Evolutionary conservation across 2,113 vertebrate genomes (phyloP).

Genomic region (Hemiprocne comata): DNA sequence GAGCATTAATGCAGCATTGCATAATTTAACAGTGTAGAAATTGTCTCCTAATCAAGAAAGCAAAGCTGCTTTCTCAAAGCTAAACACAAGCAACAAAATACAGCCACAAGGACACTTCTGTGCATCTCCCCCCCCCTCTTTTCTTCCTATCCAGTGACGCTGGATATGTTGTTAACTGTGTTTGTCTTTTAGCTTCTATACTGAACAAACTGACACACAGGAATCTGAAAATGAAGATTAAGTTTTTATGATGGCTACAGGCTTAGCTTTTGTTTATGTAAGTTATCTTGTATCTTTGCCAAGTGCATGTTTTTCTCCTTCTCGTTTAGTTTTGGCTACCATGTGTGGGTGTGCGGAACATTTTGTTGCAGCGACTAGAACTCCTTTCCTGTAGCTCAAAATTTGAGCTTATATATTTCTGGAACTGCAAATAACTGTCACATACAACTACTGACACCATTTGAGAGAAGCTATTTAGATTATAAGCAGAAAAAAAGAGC

Average conservation of each 20-base stretch:
- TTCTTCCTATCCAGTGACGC: neutral
- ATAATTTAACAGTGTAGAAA: neutral
- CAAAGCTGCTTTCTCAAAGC: neutral
- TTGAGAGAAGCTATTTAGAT: neutral
- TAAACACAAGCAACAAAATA: neutral
- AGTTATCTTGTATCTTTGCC: neutral
- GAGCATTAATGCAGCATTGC: neutral
- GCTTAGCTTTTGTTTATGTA: neutral
- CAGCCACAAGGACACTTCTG: neutral
- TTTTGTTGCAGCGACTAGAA: neutral
- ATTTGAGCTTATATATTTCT: neutral
- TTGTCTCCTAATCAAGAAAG: neutral
- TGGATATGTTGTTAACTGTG: neutral
- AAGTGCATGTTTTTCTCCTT: neutral
- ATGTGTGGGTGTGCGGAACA: neutral
- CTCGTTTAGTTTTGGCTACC: slow-evolving; percentile 23
- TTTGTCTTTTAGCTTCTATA: neutral
- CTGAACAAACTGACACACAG: neutral
- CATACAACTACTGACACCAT: neutral
- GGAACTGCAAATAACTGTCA: neutral
- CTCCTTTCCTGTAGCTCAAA: neutral
- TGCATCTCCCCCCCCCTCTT: too few species aligned
- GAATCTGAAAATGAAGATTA: neutral
- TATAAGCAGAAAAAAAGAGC: neutral
- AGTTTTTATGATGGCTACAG: neutral